Percentiles rank a stretch among this genome's conserved stretches.
phyloP scores from a whole-genome alignment of 2,113 vertebrate genomes.

The Microtus oregoni region DNA sequence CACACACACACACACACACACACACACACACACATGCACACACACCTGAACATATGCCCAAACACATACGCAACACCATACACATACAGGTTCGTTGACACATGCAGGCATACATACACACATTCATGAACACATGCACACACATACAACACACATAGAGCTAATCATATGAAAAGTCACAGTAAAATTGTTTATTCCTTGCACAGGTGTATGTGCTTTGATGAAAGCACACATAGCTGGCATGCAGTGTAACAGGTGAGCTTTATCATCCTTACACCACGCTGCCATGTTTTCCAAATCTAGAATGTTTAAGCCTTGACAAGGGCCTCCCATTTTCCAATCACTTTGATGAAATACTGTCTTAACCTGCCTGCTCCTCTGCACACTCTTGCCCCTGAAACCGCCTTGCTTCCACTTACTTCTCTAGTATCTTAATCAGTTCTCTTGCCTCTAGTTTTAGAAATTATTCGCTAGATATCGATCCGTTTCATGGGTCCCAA shows the following conservation, averaged over 20 bases:
- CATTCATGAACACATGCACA: neutral
- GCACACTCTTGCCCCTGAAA: neutral
- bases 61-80: neutral
- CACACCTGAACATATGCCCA: neutral
- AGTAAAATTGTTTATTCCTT: neutral
- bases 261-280: constrained; percentile 20
- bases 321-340: neutral
- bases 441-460: neutral
- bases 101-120: neutral
- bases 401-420: neutral
- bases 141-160: neutral
- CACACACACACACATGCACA: neutral
- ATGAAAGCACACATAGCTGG: neutral
- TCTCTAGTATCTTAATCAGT: neutral
- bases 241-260: neutral
- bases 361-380: neutral
- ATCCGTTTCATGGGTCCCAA: neutral
- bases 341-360: neutral
- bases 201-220: neutral
- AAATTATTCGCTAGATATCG: neutral
- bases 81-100: neutral
- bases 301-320: neutral
- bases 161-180: neutral
- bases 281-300: constrained; percentile 14
- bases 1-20: neutral